Base-by-base conservation (phyloP, 2,888 invertebrate genomes). In the Parnassius orleans region DNA sequence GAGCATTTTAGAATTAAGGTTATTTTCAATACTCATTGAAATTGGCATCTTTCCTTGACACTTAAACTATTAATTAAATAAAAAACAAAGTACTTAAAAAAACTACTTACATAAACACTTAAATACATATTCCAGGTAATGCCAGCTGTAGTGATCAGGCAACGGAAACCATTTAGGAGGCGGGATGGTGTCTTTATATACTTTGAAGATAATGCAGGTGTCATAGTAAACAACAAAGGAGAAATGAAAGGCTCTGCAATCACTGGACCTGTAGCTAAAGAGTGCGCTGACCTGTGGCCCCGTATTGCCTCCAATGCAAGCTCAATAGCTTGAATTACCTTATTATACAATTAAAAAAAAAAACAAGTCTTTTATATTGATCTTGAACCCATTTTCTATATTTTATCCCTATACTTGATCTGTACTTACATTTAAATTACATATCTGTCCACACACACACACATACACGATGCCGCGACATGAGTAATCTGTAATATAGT, bases 201-300 rank as follows among this genome's bases (percentile, higher is more conserved):
- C 91, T 99, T 99, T 88, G 99, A 99, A 87, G 99, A 99, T 88
- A 99, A 99, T 90, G 99, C 99, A 33, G 99, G 99, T 60, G 99
- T 99, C 56, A 99, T 99, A 87, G 99, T 99, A 61, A 99, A 99
- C 90, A 99, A 99, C 88, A 99, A 99, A 91, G 99, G 99, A 67
- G 99, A 99, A 93, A 99, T 99, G 99, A 99, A 99, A 92, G 99
- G 98, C 65, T 99, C 99, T 15, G 99, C 99, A 67, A 99, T 99
- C 83, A 99, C 99, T 57, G 99, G 99, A 71, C 99, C 99, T 60
- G 99, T 99, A 43, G 99, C 99, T 42, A 99, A 99, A 92, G 99
- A 99, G 92, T 99, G 99, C 92, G 99, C 99, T 61, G 99, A 99
- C 90, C 93, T 99, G 72, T 99, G 99, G 99, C 99, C 99, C 72